Percentiles rank a stretch among this genome's conserved stretches.
Evolutionary conservation across 1,140 invertebrate species (phyloP).

Genomic region (Leptoteleia sp.): DNA sequence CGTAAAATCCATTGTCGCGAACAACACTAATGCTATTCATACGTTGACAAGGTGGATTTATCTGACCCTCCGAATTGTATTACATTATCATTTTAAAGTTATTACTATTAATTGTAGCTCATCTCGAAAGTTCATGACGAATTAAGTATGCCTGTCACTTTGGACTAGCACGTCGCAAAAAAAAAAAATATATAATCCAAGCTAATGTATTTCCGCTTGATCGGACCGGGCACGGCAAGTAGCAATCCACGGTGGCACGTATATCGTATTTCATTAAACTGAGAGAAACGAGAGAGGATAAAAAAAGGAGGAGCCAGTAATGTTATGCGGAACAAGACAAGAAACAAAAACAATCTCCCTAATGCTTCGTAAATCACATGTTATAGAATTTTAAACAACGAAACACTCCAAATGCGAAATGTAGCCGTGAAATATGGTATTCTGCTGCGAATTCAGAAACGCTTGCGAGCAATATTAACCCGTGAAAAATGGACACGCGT

Average conservation of each 20-base stretch:
- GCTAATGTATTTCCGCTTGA: slow-evolving; percentile 44
- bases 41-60: no score
- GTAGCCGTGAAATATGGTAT: slow-evolving; percentile 34
- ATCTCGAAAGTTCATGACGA: no score
- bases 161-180: slow-evolving; percentile 6
- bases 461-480: slow-evolving; percentile 21
- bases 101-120: no score
- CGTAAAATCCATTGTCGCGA: no score
- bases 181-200: slow-evolving; percentile 37
- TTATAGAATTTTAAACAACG: slow-evolving; percentile 56
- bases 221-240: slow-evolving; percentile 9
- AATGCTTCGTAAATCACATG: slow-evolving; percentile 62
- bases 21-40: no score
- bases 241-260: slow-evolving; percentile 6
- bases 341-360: slow-evolving; percentile 63
- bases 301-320: slow-evolving; percentile 30
- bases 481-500: no score
- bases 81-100: no score
- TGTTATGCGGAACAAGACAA: slow-evolving; percentile 52
- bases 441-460: slow-evolving; percentile 23
- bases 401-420: slow-evolving; percentile 32
- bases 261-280: slow-evolving; percentile 46
- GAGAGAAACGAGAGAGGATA: no score
- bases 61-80: no score
- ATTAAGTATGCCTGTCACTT: no score